Percentiles rank a stretch among this genome's conserved stretches.
Evolutionary conservation across 2,888 invertebrate species (phyloP).

Genomic region (Ochropleura plecta): DNA sequence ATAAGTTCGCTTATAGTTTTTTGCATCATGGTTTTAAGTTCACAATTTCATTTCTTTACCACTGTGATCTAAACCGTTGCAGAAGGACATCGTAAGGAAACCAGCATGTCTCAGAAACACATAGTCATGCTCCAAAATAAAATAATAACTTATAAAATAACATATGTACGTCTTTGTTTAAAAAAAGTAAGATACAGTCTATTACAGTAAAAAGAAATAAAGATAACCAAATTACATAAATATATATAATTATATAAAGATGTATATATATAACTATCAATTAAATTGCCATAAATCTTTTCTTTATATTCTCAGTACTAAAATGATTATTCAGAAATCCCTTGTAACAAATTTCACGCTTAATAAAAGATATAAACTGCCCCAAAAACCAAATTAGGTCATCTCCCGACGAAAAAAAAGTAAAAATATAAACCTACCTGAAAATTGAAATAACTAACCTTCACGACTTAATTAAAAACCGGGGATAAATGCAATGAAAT

Average conservation of each 20-base stretch:
- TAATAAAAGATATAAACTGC: slow-evolving; percentile 26
- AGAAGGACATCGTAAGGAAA: neutral
- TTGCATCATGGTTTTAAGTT: neutral
- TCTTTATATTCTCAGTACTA: neutral
- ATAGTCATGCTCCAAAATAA: too few relatives aligned
- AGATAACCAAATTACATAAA: too few relatives aligned
- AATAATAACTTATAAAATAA: too few relatives aligned
- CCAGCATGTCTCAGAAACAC: neutral
- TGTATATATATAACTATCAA: too few relatives aligned
- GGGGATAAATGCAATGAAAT: slow-evolving; percentile 76
- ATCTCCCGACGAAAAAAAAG: slow-evolving; percentile 32
- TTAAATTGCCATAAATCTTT: neutral
- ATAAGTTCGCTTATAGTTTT: neutral
- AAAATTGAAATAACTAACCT: slow-evolving; percentile 46
- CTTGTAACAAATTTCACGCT: neutral
- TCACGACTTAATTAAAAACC: slow-evolving; percentile 58
- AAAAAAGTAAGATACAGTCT: too few relatives aligned
- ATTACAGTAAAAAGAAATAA: too few relatives aligned
- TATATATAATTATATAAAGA: too few relatives aligned
- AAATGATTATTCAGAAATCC: neutral
- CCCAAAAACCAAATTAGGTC: slow-evolving; percentile 48
- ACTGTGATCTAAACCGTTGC: neutral
- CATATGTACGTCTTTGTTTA: too few relatives aligned
- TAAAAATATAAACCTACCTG: slow-evolving; percentile 17
- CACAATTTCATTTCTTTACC: neutral